phyloP scores from a whole-genome alignment of 2,113 vertebrate species.

The Nyctereutes procyonoides region DNA sequence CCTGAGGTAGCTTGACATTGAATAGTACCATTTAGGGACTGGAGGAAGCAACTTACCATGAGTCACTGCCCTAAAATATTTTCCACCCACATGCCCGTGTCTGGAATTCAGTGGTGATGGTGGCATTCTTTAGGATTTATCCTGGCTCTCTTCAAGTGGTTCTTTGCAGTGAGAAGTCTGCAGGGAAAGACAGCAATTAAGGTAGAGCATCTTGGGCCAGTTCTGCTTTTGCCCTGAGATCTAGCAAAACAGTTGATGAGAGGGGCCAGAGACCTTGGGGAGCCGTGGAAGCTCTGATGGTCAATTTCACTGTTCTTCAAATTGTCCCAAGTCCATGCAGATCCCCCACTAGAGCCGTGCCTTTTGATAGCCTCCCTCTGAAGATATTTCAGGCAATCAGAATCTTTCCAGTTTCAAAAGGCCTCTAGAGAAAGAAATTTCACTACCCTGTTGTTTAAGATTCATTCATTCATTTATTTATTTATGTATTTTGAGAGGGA shows the following conservation, averaged over 20 bases:
- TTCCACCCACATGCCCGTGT: background rate
- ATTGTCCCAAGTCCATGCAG: background rate
- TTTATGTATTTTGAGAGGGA: background rate
- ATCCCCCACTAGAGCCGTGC: background rate
- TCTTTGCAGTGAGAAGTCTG: background rate
- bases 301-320: background rate
- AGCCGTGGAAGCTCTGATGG: background rate
- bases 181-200: background rate
- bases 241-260: background rate
- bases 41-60: background rate
- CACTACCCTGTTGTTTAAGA: background rate
- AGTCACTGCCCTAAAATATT: background rate
- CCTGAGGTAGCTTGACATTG: background rate
- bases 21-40: background rate
- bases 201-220: background rate
- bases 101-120: background rate
- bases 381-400: background rate
- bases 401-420: background rate
- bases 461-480: background rate
- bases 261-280: background rate
- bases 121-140: background rate
- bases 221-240: background rate
- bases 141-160: background rate
- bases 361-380: background rate
- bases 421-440: background rate